These are phyloP conservation scores for Enteromius trimaculatus DNA, from an alignment of 2,797 vertebrate species.

Conservation along the genomic window DNA sequence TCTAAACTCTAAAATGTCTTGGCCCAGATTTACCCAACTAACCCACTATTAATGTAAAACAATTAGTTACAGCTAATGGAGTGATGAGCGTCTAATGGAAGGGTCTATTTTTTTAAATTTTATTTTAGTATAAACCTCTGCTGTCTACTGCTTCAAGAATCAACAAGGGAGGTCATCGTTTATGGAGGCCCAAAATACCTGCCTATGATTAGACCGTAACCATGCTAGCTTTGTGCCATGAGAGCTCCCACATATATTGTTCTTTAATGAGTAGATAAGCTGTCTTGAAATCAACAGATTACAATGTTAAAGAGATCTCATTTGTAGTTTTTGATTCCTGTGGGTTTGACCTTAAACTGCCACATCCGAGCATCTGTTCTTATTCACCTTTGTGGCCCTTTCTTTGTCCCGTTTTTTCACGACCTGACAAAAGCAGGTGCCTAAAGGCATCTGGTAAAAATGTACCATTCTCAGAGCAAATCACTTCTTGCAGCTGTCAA, in stretches of 20 bases:
- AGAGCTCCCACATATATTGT: neutral
- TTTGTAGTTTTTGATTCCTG: neutral
- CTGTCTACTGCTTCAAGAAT: neutral
- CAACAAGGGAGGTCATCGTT: neutral
- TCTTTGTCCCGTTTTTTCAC: neutral
- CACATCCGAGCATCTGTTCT: conserved; percentile 5
- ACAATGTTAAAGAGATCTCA: neutral
- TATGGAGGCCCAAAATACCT: neutral
- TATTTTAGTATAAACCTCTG: neutral
- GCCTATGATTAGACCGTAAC: neutral
- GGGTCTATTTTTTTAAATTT: neutral
- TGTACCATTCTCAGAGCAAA: conserved; percentile 51
- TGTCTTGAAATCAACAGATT: neutral
- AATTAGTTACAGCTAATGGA: conserved; percentile 10
- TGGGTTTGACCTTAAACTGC: neutral
- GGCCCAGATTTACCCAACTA: neutral
- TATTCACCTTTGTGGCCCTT: conserved; percentile 1
- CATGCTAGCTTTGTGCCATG: neutral
- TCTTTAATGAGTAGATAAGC: neutral
- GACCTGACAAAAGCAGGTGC: conserved; percentile 45
- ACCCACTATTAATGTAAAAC: neutral
- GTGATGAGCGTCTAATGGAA: neutral
- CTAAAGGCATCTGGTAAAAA: conserved; percentile 47
- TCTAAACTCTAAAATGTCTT: neutral
- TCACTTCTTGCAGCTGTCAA: conserved; percentile 50